Conservation (phyloP, 2,888 invertebrate genomes). For the Epirrhoe tristata region DNA sequence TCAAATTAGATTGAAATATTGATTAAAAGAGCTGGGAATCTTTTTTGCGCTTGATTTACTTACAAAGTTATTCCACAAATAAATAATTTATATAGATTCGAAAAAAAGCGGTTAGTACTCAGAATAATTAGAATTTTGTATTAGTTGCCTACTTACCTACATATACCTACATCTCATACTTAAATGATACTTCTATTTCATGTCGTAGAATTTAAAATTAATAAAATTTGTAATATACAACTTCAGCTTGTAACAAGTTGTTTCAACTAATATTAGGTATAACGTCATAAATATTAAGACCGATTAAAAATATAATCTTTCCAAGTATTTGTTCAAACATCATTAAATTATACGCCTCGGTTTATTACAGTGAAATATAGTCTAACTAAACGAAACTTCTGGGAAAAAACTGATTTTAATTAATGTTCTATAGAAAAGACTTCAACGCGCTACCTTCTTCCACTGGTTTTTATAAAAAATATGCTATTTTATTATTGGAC, state of each 20-base stretch:
- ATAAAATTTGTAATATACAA: too few species aligned
- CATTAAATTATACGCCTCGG: conserved; percentile 30
- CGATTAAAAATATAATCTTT: conserved; percentile 16
- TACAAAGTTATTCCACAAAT: neutral
- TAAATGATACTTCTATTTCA: too few species aligned
- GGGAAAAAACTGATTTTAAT: conserved; percentile 20
- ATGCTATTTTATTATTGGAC: too few species aligned
- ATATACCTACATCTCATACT: too few species aligned
- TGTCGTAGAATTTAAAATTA: too few species aligned
- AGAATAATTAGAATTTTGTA: neutral
- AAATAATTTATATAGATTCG: neutral
- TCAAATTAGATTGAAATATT: conserved; percentile 70
- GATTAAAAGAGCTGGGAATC: conserved; percentile 49
- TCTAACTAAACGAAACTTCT: conserved; percentile 23
- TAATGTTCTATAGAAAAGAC: conserved; percentile 45
- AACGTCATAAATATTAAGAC: neutral
- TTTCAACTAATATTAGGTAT: too few species aligned
- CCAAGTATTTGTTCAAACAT: conserved; percentile 25
- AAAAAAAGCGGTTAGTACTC: neutral
- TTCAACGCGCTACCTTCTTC: conserved; percentile 46
- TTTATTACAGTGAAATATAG: conserved; percentile 27
- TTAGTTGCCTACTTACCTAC: too few species aligned
- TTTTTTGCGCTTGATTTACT: conserved; percentile 15
- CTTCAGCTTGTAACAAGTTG: too few species aligned
- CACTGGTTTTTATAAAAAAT: neutral